Base-by-base conservation (phyloP, 2,113 vertebrate species). In the Pitta sordida region DNA sequence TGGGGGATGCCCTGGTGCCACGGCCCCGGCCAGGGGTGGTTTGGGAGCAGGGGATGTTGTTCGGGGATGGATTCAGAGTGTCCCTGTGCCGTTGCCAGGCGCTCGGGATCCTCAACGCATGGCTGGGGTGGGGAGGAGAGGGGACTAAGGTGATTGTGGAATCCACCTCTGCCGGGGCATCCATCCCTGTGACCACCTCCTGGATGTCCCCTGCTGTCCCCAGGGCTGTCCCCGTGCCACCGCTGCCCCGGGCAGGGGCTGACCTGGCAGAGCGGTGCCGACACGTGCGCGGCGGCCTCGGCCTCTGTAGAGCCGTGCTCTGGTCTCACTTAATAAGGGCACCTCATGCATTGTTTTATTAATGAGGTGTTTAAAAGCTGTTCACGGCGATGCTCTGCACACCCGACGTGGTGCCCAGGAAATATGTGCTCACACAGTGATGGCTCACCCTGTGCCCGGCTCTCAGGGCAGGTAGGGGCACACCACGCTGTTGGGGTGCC, bases 301-400 rank as follows among this genome's bases (percentile, higher is more conserved):
- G 68, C 69, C 39, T 64, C 88, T 26, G 43, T 30, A 13, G 53
- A 86, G 78, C 62, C 13, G 27, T 2, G 6, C 86, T 93, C 91
- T 0, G 1, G 39, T 87, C 87, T 90, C 32, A 1, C 56, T 95
- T 96, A 93, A 90, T 88, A 91, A 92, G 76, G 84, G 65, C 92
- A 46, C 76, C 1, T 7, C 10, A 2, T 68, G 91, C 65, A 51
- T 95, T 96, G 88, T 79, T 93, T 93, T 86, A 94, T 95, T 95
- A 96, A 96, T 86, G 94, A 93, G 88, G 74, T 92, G 93, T 96
- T 96, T 90, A 95, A 96, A 90, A 85, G 90, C 93, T 11, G 46
- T 88, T 77, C 49, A 36, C 13, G 13, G 88, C 0, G 1, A 22
- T 44, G 75, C 11, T 73, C 84, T 68, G 63, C 13, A 3, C 39